A percentile compares a stretch with the other conserved stretches of the same genome.
Evolutionary conservation across 2,113 vertebrate species (phyloP).

Genomic region (Cyanoderma ruficeps): DNA sequence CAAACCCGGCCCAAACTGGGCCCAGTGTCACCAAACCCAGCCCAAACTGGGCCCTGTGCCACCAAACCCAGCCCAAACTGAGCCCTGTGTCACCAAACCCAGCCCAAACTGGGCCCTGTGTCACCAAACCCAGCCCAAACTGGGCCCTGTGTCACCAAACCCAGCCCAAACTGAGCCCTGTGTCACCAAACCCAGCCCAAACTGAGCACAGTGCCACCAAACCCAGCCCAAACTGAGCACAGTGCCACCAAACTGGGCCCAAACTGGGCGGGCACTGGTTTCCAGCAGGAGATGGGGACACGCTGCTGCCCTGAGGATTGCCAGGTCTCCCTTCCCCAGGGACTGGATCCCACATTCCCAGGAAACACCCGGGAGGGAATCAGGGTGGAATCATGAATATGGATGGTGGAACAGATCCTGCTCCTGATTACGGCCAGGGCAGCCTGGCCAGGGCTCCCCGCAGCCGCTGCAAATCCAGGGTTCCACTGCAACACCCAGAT

Average conservation of each 20-base stretch:
- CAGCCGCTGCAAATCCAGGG: not conserved
- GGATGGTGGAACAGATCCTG: constrained; percentile 43
- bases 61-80: too few relatives aligned
- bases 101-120: too few relatives aligned
- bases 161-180: too few relatives aligned
- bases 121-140: too few relatives aligned
- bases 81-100: too few relatives aligned
- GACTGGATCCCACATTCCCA: not conserved
- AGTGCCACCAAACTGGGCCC: too few relatives aligned
- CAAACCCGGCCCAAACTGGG: too few relatives aligned
- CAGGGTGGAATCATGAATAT: not conserved
- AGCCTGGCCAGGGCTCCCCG: not conserved
- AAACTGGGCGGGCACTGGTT: not conserved
- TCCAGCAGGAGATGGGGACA: not conserved
- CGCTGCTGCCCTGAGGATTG: accelerated
- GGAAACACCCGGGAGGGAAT: not conserved
- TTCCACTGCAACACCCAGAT: not conserved
- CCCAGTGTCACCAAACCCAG: not conserved
- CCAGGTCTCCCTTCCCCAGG: not conserved
- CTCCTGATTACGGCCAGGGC: not conserved
- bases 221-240: too few relatives aligned
- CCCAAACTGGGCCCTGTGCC: not conserved
- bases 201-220: too few relatives aligned
- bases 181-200: too few relatives aligned
- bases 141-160: too few relatives aligned